A percentile compares a stretch with the other conserved stretches of the same genome.
These are phyloP conservation scores for Desmodus rotundus DNA, from an alignment of 2,113 vertebrate genomes.

Conservation along the genomic window DNA sequence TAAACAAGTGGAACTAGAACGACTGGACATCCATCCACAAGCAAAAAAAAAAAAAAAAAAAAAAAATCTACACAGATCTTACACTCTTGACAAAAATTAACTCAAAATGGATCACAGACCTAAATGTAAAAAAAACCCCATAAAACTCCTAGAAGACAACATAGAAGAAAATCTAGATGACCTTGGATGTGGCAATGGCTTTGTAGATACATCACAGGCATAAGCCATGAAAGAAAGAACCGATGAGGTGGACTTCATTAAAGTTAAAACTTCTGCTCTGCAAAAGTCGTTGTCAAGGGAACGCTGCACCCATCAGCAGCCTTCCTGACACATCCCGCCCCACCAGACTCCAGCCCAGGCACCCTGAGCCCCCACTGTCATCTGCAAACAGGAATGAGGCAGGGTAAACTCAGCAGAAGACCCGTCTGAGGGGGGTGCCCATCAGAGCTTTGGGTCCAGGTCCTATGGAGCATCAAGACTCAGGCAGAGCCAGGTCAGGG, in stretches of 20 bases:
- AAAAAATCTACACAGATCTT: neutral
- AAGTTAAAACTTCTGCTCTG: neutral
- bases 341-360: neutral
- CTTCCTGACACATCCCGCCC: neutral
- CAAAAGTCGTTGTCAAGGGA: neutral
- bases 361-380: neutral
- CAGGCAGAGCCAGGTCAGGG: neutral
- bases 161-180: neutral
- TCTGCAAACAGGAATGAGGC: too few species aligned
- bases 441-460: neutral
- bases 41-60: neutral
- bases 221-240: neutral
- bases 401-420: neutral
- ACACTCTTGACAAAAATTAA: neutral
- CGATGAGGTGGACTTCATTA: too few species aligned
- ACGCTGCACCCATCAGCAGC: neutral
- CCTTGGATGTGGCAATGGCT: neutral
- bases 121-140: neutral
- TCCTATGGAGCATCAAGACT: fast-evolving
- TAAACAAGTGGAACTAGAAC: neutral
- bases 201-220: neutral
- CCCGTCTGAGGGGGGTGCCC: neutral
- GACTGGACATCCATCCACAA: neutral
- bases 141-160: neutral
- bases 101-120: neutral